phyloP scores from a whole-genome alignment of 2,888 invertebrate genomes.

The Anodontia alba region DNA sequence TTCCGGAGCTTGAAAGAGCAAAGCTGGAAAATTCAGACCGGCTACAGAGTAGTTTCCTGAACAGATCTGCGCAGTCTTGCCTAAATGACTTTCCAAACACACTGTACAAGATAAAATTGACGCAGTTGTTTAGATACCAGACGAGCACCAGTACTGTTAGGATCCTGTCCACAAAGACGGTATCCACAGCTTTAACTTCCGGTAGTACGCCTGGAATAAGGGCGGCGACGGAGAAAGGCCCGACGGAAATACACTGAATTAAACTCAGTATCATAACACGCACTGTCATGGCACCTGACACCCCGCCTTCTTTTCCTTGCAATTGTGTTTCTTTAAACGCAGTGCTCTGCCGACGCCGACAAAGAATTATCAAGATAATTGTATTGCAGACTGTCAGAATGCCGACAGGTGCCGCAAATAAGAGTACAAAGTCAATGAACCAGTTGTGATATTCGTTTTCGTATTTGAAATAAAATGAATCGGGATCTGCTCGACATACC shows the following conservation, averaged over 20 bases:
- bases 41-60: background rate
- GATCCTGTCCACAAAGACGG: background rate
- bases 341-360: background rate
- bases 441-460: background rate
- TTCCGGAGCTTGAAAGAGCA: no score
- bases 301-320: background rate
- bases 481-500: background rate
- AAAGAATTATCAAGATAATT: background rate
- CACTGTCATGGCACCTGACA: background rate
- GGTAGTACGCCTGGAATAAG: background rate
- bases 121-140: slow-evolving; percentile 6
- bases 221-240: background rate
- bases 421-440: background rate
- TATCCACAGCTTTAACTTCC: background rate
- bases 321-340: background rate
- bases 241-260: background rate
- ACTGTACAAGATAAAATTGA: background rate
- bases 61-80: background rate
- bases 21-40: no score
- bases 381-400: background rate
- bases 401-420: background rate
- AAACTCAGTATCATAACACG: background rate
- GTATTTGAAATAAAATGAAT: background rate
- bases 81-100: background rate
- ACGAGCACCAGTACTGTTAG: background rate